Percentiles rank a stretch among this genome's conserved stretches.
Evolutionary conservation across 2,113 vertebrate genomes (phyloP).

Genomic region (Accipiter virgatus): DNA sequence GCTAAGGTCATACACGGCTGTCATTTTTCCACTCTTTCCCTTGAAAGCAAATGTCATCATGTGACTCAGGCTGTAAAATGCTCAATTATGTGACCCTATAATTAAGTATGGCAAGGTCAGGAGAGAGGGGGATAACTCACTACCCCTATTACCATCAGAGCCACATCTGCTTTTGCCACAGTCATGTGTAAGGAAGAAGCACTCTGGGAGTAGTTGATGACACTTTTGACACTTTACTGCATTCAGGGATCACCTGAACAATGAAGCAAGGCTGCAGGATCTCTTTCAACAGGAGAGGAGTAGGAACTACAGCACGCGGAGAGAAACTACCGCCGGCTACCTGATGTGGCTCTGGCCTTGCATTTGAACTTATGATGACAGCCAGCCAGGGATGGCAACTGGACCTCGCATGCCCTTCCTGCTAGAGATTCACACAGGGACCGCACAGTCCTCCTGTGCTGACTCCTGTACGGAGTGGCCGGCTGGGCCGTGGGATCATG

Average conservation of each 20-base stretch:
- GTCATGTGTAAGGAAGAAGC: background rate
- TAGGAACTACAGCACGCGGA: background rate
- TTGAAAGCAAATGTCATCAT: background rate
- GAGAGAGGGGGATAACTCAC: background rate
- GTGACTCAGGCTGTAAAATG: background rate
- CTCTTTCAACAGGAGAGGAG: background rate
- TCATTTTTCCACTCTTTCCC: background rate
- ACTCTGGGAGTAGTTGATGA: background rate
- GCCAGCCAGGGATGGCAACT: background rate
- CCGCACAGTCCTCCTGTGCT: background rate
- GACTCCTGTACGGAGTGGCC: background rate
- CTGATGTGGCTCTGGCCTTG: background rate
- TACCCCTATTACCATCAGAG: background rate
- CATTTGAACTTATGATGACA: background rate
- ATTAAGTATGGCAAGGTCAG: background rate
- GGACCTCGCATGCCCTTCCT: background rate
- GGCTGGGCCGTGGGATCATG: fast-evolving
- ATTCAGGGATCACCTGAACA: background rate
- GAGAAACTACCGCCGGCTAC: background rate
- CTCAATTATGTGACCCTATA: background rate
- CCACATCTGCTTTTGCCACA: background rate
- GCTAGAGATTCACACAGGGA: background rate
- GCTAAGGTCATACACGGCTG: background rate
- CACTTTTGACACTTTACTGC: background rate
- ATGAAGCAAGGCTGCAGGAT: background rate